Base-by-base conservation (phyloP, 2,888 invertebrate genomes). In the Doris montereyensis region DNA sequence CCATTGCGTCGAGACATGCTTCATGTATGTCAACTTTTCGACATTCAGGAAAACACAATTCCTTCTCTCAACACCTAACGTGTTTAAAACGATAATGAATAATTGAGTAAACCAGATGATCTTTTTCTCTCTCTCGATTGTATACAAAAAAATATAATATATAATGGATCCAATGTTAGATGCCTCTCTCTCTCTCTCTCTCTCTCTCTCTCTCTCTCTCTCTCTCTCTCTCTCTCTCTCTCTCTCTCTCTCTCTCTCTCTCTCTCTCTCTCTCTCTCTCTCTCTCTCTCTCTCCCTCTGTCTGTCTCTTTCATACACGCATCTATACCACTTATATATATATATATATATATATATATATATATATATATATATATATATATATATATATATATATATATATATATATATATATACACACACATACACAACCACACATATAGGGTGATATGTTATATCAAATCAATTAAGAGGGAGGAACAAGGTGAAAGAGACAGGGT, bases 381-480 rank as follows among this genome's bases (percentile, higher is more conserved):
- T 68, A 68, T 26, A 68, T 30, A 68, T 68, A 68, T 68, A 68
- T 68, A 5, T 68, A 32, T 68, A 68, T 26, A 28, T 76, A 3
- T 68, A 24, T 76, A 5, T 76, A 35, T 76, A 28, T 62, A 30
- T 35, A 3, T 65, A 34, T 35, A 17, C 35, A 30, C 34, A 1
- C 17, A 32, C 30, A 1, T 21, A 5, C 30, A 58, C 52, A 68
- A 5, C 34, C 30, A n/a, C 34, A 41, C 60, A 67, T 28, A 67
- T 30, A 21, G 35, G 28, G 17, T 28, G 17, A 76, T 24, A 65
- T 13, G 30, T 41, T 13, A 5, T 17, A 13, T 57, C 2, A 17
- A 8, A 60, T 24, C 21, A 34, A 62, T 34, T 62, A 28, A 60
- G 41, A 67, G 67, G 52, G 41, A 67, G n/a, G 10, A 17, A 52